These are phyloP conservation scores for Pogonocichla stellata DNA, from an alignment of 2,113 vertebrate species.

Conservation along the genomic window DNA sequence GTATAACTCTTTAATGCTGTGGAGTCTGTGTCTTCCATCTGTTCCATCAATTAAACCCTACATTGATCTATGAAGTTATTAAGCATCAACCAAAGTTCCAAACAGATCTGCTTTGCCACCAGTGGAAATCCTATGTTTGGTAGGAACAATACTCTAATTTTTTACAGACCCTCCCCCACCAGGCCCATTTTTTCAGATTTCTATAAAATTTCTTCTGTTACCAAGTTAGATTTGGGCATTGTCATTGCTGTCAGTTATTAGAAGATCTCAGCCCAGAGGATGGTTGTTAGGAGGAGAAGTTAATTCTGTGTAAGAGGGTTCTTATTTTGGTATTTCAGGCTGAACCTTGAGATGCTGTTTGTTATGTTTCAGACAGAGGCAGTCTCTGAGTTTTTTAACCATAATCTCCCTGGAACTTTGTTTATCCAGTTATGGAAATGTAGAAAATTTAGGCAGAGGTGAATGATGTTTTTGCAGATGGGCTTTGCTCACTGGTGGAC, in stretches of 20 bases:
- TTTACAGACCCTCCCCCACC: background rate
- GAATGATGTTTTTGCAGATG: background rate
- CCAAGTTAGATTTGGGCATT: background rate
- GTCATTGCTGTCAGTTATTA: background rate
- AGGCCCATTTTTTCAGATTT: background rate
- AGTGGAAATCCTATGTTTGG: slow-evolving; percentile 2
- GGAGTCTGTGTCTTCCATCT: slow-evolving; percentile 66
- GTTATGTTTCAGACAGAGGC: background rate
- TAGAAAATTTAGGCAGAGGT: background rate
- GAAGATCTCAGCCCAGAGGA: background rate
- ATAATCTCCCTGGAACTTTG: background rate
- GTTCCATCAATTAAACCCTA: slow-evolving; percentile 67
- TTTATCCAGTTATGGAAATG: background rate
- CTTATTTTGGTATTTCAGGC: background rate
- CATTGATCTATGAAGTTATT: slow-evolving; percentile 68
- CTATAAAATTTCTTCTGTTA: background rate
- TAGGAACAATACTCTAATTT: background rate
- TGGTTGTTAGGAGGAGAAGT: background rate
- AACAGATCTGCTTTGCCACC: slow-evolving; percentile 25
- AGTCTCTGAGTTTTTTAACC: background rate
- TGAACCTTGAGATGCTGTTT: background rate
- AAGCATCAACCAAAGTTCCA: slow-evolving; percentile 56
- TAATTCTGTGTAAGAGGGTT: background rate
- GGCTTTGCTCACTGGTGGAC: background rate
- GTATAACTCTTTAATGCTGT: slow-evolving; percentile 58